Base-by-base conservation (phyloP, 2,797 vertebrate species). In the Lophius americanus region DNA sequence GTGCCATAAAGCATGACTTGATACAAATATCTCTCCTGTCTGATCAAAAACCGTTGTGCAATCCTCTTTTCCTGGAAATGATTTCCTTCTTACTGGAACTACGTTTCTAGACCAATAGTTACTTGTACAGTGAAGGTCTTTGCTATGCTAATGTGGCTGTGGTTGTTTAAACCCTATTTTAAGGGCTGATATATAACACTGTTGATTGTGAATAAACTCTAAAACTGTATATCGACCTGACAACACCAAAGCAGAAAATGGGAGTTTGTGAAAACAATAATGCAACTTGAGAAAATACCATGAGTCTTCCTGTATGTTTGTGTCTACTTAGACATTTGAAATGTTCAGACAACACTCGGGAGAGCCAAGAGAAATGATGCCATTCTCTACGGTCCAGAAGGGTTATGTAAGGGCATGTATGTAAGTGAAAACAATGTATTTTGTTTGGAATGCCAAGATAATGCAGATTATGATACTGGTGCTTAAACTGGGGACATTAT, bases 1-100 rank as follows among this genome's bases (percentile, higher is more conserved):
- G 67, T 87, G 81, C 80, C 67, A 89, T 91, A 76, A 78, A 86
- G 3, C 14, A 82, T 72, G 67, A 88, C 82, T 83, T 82, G 87
- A 90, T 87, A 65, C 52, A 78, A 85, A 87, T 88, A 79, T 79
- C 57, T 64, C 59, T 81, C 50, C 55, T 80, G 60, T 77, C 70
- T 70, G 64, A 71, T 76, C 63, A 76, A 89, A 83, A 68, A 74
- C 84, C 84, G 73, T 88, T 79, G 81, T 89, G 78, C 84, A 83
- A 82, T 87, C 61, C 6, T 79, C 75, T 72, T 61, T 58, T 72
- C 55, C 73, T 69, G 51, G 70, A 75, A 87, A 76, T 66, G 75
- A 67, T 70, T 85, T 77, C 66, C 51, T 57, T 88, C 38, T 72
- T 63, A 86, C 83, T 82, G 73, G 79, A 86, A 60, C 65, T 53